Conservation (phyloP, 2,113 vertebrate genomes). For the Mormyrus lacerda region DNA sequence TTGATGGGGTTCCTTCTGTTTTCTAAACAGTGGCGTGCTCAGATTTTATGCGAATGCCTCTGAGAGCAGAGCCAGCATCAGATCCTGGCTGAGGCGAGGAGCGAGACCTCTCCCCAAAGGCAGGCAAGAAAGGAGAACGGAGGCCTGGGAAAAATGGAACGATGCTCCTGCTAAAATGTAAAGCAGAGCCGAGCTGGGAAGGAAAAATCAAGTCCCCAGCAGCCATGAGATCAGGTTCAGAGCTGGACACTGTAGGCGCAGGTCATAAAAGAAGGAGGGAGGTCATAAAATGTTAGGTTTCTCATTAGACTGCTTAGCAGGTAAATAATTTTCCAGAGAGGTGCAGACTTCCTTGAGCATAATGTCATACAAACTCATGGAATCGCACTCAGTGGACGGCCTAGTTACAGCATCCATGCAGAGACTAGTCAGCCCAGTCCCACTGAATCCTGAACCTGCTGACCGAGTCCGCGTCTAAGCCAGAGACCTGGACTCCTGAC, state of each 20-base stretch:
- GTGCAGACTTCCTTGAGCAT: neutral
- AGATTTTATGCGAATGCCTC: neutral
- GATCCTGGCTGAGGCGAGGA: neutral
- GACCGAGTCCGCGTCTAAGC: neutral
- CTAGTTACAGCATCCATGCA: neutral
- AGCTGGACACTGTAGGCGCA: neutral
- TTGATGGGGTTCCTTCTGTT: neutral
- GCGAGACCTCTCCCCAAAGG: neutral
- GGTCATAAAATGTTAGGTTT: neutral
- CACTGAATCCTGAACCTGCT: neutral
- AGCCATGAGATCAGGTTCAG: neutral
- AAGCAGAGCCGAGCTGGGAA: neutral
- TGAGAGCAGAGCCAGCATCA: neutral
- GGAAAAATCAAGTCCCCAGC: neutral
- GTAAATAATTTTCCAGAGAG: conserved; percentile 1
- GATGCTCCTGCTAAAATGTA: too few relatives aligned
- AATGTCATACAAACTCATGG: neutral
- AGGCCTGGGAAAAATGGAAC: neutral
- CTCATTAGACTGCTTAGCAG: neutral
- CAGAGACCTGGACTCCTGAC: neutral
- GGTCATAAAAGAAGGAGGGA: neutral
- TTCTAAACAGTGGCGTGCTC: neutral
- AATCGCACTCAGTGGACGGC: neutral
- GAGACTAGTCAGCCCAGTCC: neutral
- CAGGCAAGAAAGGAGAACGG: neutral